A percentile compares a stretch with the other conserved stretches of the same genome.
phyloP scores from a whole-genome alignment of 2,888 invertebrate species.

The Ennomos quercinarius region DNA sequence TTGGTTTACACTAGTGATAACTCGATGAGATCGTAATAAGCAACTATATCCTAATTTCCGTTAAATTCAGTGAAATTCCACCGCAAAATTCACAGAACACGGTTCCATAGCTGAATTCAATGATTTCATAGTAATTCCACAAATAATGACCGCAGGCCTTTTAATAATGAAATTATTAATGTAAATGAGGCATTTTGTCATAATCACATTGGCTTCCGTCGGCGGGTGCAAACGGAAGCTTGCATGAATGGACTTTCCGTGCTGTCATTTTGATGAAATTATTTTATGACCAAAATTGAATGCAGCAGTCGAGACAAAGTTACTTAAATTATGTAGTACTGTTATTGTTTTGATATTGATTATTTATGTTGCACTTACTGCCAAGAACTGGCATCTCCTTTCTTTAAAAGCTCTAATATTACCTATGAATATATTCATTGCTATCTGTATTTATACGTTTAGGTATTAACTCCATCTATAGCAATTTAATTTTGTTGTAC shows the following conservation, averaged over 20 bases:
- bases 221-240: conserved; percentile 17
- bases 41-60: neutral
- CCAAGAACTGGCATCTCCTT: no score
- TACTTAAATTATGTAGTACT: no score
- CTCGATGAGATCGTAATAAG: no score
- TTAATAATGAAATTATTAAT: conserved; percentile 26
- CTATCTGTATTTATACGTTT: no score
- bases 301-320: no score
- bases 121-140: conserved; percentile 6
- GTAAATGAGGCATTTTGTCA: conserved; percentile 31
- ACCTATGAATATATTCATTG: no score
- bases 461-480: no score
- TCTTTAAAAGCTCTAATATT: no score
- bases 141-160: conserved; percentile 15
- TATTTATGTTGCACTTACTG: no score
- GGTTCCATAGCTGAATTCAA: neutral
- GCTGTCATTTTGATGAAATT: conserved; percentile 5
- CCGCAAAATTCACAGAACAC: neutral
- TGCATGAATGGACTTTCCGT: conserved; percentile 24
- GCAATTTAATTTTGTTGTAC: no score
- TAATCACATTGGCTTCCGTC: conserved; percentile 30
- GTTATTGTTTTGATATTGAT: no score
- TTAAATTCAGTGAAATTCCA: neutral
- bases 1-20: no score
- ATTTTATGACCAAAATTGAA: neutral